A percentile compares a stretch with the other conserved stretches of the same genome.
These are phyloP conservation scores for Drosophila ambigua DNA, from an alignment of 1,140 invertebrate genomes.

Conservation along the genomic window DNA sequence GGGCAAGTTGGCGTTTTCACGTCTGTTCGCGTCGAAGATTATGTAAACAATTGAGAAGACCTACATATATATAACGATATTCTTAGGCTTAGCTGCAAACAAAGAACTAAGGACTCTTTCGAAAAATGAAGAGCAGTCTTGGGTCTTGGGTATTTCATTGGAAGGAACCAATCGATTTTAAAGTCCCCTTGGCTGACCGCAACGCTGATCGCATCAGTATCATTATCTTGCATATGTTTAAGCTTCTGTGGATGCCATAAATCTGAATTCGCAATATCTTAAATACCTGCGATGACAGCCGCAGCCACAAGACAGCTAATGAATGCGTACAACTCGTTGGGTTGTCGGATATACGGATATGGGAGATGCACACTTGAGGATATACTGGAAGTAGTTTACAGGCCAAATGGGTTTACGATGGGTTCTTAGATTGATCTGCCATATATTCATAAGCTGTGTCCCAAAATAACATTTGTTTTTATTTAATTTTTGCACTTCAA, in stretches of 20 bases:
- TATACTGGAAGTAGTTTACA: constrained; percentile 16
- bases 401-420: constrained; percentile 13
- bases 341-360: no score
- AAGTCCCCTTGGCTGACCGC: not conserved
- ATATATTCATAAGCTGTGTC: constrained; percentile 38
- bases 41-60: constrained; percentile 52
- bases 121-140: constrained; percentile 35
- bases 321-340: constrained; percentile 39
- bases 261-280: constrained; percentile 14
- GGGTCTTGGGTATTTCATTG: not conserved
- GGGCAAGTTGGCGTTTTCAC: constrained; percentile 4
- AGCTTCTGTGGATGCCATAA: constrained; percentile 29
- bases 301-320: constrained; percentile 14
- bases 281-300: constrained; percentile 28
- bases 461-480: constrained; percentile 33
- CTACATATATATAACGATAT: constrained; percentile 52
- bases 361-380: constrained; percentile 29
- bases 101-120: constrained; percentile 83
- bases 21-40: constrained; percentile 18
- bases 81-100: constrained; percentile 80
- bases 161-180: not conserved
- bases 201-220: constrained; percentile 1
- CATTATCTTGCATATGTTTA: not conserved
- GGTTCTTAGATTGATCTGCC: not conserved
- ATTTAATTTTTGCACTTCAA: constrained; percentile 55